phyloP scores from a whole-genome alignment of 2,797 vertebrate species.

The Pantherophis alleghaniensis region DNA sequence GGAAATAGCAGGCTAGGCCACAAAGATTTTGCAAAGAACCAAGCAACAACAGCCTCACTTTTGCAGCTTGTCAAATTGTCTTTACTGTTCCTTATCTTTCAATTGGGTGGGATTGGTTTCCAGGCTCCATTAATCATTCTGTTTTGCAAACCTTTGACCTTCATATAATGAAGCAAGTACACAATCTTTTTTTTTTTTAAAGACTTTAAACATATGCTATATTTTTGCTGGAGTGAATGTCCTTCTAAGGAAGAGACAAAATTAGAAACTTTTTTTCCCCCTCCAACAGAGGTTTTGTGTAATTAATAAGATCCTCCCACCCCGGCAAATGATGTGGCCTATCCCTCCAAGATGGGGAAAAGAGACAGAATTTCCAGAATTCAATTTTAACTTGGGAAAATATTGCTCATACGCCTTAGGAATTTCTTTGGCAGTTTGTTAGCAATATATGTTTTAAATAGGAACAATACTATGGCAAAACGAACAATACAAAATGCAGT shows the following conservation, averaged over 20 bases:
- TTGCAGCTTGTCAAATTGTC: conserved; percentile 22
- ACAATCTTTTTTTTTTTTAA: neutral
- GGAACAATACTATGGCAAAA: neutral
- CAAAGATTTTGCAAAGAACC: conserved; percentile 32
- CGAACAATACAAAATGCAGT: neutral
- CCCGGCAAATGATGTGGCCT: conserved; percentile 7
- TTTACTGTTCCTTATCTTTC: conserved; percentile 49
- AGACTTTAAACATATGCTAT: conserved; percentile 9
- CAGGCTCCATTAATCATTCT: conserved; percentile 55
- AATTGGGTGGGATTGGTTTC: conserved; percentile 47
- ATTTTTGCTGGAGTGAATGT: conserved; percentile 18
- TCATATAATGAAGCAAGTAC: conserved; percentile 25
- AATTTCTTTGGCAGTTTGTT: neutral
- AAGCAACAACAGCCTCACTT: conserved; percentile 24
- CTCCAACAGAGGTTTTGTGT: conserved; percentile 26
- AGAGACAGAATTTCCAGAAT: neutral
- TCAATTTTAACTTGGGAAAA: conserved; percentile 19
- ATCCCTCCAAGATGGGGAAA: neutral
- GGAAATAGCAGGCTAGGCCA: conserved; percentile 10
- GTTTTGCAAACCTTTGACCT: conserved; percentile 57
- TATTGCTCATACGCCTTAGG: conserved; percentile 1
- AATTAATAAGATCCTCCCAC: conserved; percentile 24
- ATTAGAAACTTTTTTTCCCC: conserved; percentile 16
- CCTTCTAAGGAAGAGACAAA: conserved; percentile 36
- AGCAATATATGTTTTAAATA: neutral